Conservation (phyloP, 2,888 invertebrate species). For the Acrocyrtus sp. region DNA sequence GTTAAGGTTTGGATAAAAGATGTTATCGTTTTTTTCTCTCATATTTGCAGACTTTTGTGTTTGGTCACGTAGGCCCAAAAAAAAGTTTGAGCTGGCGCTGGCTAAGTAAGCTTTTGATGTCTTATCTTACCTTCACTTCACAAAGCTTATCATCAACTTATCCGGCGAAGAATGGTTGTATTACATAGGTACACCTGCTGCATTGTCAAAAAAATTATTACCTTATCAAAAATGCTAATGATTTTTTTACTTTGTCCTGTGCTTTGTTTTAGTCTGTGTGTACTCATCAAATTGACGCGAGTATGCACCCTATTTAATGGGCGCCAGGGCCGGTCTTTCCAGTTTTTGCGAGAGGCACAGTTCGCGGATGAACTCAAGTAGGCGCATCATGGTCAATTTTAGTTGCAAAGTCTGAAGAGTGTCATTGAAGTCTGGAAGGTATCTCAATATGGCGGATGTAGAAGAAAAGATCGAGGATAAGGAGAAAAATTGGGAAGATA, state of each 20-base stretch:
- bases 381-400: not conserved
- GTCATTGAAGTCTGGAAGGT: too few species aligned
- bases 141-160: constrained; percentile 11
- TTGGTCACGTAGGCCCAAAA: constrained; percentile 50
- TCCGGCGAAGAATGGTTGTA: not conserved
- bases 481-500: too few species aligned
- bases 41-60: constrained; percentile 13
- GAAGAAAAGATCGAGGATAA: too few species aligned
- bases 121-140: constrained; percentile 14
- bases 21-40: constrained; percentile 10
- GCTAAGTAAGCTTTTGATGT: not conserved
- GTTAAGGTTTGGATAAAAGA: constrained; percentile 21
- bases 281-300: not conserved
- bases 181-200: too few species aligned
- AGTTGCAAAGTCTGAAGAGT: too few species aligned
- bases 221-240: not conserved
- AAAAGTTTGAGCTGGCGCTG: not conserved
- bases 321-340: not conserved
- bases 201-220: too few species aligned
- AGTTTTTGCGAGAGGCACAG: not conserved
- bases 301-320: not conserved
- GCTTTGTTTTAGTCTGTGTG: not conserved
- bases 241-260: too few species aligned
- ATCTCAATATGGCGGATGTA: not conserved
- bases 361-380: not conserved